phyloP scores from a whole-genome alignment of 2,113 vertebrate genomes.

The Variabilichromis moorii region DNA sequence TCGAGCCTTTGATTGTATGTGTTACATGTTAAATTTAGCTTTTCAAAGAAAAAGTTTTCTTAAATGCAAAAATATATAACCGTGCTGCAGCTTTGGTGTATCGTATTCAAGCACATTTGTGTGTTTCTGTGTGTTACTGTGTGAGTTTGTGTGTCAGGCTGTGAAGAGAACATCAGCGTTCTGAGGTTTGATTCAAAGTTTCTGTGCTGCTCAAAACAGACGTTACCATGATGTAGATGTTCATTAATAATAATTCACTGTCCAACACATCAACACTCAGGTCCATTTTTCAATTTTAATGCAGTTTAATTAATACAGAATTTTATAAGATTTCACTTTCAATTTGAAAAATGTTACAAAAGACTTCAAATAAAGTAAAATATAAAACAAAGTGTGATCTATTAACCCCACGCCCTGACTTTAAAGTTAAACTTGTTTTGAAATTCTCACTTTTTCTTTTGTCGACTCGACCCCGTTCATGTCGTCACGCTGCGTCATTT shows the following conservation, averaged over 20 bases:
- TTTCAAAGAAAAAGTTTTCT: not conserved
- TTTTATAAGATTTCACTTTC: not conserved
- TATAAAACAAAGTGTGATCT: not conserved
- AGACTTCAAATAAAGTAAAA: not conserved
- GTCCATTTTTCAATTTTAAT: not conserved
- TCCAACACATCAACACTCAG: not conserved
- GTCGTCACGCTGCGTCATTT: not conserved
- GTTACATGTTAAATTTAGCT: not conserved
- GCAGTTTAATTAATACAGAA: not conserved
- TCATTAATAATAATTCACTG: not conserved
- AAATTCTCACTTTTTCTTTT: not conserved
- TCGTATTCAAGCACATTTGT: not conserved
- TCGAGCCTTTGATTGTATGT: not conserved
- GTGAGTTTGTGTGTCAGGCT: not conserved
- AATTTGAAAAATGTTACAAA: not conserved
- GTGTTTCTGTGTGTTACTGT: not conserved
- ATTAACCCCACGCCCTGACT: not conserved
- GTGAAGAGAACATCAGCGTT: not conserved
- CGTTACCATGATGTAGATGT: not conserved
- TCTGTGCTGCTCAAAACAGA: not conserved
- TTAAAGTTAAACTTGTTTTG: not conserved
- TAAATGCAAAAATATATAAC: not conserved
- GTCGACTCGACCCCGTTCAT: not conserved
- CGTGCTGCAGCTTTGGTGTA: not conserved
- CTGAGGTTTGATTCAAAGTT: not conserved